A percentile compares a stretch with the other conserved stretches of the same genome.
phyloP scores from a whole-genome alignment of 2,113 vertebrate species.

The Siphamia tubifer region DNA sequence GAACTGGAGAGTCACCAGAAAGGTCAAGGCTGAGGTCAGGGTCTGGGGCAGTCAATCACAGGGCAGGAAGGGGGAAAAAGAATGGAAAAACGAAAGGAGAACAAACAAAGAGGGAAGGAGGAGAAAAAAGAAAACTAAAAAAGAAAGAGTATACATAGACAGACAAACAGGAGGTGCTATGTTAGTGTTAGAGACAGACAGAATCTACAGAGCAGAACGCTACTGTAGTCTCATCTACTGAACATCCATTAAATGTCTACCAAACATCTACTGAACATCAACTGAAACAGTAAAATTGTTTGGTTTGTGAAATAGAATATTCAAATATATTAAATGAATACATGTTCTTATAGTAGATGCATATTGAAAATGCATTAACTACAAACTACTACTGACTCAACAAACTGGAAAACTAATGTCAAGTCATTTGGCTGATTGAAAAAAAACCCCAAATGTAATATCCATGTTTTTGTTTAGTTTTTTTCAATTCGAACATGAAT shows the following conservation, averaged over 20 bases:
- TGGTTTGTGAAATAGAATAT: too few species aligned
- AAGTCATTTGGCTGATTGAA: too few species aligned
- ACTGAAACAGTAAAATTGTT: too few species aligned
- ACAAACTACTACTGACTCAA: too few species aligned
- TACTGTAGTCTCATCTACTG: conserved; percentile 44
- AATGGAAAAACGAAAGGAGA: not conserved
- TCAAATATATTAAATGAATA: too few species aligned
- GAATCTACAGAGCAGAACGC: conserved; percentile 37
- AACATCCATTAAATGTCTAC: not conserved
- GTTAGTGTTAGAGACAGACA: conserved; percentile 45
- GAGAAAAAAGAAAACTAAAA: conserved; percentile 22
- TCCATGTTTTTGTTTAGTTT: too few species aligned
- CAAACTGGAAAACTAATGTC: too few species aligned
- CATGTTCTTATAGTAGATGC: too few species aligned
- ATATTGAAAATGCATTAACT: too few species aligned
- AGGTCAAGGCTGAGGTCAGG: conserved; percentile 80
- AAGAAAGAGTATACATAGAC: conserved; percentile 5
- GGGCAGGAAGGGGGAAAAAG: not conserved
- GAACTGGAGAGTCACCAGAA: conserved; percentile 88
- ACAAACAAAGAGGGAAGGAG: not conserved
- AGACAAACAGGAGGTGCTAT: conserved; percentile 11
- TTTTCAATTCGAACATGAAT: too few species aligned
- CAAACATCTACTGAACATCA: too few species aligned
- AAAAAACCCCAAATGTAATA: too few species aligned
- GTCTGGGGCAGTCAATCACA: conserved; percentile 51